phyloP scores from a whole-genome alignment of 2,797 vertebrate species.

The Vultur gryphus region DNA sequence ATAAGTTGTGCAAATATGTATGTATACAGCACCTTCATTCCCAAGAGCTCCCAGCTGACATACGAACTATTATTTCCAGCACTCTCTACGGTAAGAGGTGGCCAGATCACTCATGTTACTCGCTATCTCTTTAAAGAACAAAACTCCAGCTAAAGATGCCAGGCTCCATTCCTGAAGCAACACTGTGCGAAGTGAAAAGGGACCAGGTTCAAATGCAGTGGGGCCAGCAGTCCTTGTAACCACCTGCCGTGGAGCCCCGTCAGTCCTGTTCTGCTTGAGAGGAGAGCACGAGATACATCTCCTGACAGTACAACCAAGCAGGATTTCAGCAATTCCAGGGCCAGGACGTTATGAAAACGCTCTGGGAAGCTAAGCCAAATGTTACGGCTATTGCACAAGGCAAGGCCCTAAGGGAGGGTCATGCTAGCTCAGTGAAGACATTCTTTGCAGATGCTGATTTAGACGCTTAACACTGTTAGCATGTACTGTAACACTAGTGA shows the following conservation, averaged over 20 bases:
- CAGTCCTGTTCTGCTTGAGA: neutral
- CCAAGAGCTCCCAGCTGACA: neutral
- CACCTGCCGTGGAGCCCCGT: neutral
- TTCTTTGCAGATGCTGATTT: neutral
- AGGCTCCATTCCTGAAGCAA: neutral
- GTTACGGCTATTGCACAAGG: neutral
- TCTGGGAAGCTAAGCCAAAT: neutral
- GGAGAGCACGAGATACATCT: neutral
- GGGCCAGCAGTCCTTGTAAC: too few species aligned
- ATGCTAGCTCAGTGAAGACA: neutral
- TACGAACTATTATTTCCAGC: neutral
- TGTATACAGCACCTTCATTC: neutral
- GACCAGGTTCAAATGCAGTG: neutral
- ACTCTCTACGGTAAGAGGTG: neutral
- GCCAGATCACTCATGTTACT: neutral
- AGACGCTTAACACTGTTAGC: neutral
- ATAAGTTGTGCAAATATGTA: neutral
- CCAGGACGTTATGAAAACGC: fast-evolving
- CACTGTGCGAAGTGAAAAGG: neutral
- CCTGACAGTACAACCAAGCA: neutral
- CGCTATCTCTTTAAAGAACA: neutral
- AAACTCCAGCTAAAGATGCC: neutral
- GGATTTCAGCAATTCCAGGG: neutral
- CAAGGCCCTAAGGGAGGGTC: neutral
- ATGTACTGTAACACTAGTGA: neutral